Percentiles rank a stretch among this genome's conserved stretches.
These are phyloP conservation scores for Synanthedon myopaeformis DNA, from an alignment of 2,888 invertebrate genomes.

Conservation along the genomic window DNA sequence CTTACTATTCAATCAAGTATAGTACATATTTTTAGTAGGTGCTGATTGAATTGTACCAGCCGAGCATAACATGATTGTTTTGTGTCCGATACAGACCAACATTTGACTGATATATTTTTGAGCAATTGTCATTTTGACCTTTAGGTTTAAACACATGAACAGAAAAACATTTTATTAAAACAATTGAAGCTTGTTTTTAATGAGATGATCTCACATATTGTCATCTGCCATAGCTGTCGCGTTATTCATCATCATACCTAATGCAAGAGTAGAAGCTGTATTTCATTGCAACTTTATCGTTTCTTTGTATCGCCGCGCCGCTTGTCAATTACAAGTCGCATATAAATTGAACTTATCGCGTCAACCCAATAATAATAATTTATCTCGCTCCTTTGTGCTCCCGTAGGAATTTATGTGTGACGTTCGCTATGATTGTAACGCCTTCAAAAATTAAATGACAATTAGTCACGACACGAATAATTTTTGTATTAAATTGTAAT, in stretches of 20 bases:
- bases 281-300: slow-evolving; percentile 18
- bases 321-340: slow-evolving; percentile 1
- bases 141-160: too few species aligned
- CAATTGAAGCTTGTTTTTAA: neutral
- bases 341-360: neutral
- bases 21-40: too few species aligned
- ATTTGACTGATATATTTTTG: too few species aligned
- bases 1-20: too few species aligned
- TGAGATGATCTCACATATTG: neutral
- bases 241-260: neutral
- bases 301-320: slow-evolving; percentile 17
- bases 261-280: slow-evolving; percentile 5
- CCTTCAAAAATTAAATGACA: too few species aligned
- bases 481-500: too few species aligned
- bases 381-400: neutral
- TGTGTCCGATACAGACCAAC: too few species aligned
- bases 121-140: too few species aligned
- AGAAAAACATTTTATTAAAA: neutral
- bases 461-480: too few species aligned
- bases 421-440: too few species aligned
- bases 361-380: neutral
- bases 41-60: too few species aligned
- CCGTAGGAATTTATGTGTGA: neutral
- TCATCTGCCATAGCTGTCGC: neutral
- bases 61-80: too few species aligned